Evolutionary conservation across 2,797 vertebrate genomes (phyloP).

Genomic region (Rhinophrynus dorsalis): DNA sequence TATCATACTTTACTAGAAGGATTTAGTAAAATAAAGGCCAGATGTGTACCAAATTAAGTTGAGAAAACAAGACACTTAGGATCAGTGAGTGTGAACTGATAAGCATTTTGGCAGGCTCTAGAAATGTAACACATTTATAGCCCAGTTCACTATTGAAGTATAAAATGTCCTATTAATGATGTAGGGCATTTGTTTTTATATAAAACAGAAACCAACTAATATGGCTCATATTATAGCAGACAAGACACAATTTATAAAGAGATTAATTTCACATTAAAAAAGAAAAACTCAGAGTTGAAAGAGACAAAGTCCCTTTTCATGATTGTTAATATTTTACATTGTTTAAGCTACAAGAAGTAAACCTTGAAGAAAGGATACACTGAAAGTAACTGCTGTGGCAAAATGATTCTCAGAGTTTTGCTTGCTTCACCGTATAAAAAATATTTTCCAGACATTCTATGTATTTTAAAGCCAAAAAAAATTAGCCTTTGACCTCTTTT

Average conservation of each 20-base stretch:
- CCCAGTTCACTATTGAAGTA: neutral
- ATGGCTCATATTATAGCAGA: neutral
- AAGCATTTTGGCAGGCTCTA: neutral
- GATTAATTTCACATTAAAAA: neutral
- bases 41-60: neutral
- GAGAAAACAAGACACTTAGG: neutral
- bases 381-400: neutral
- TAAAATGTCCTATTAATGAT: neutral
- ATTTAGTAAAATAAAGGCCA: neutral
- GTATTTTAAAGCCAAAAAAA: slow-evolving; percentile 31
- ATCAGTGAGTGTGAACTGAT: slow-evolving; percentile 12
- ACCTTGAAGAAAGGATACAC: neutral
- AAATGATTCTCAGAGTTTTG: neutral
- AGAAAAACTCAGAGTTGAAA: neutral
- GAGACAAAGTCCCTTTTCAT: neutral
- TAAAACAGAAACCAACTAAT: neutral
- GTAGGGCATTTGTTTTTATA: neutral
- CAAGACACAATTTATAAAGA: neutral
- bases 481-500: slow-evolving; percentile 38
- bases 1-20: neutral
- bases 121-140: slow-evolving; percentile 1
- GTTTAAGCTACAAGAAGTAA: slow-evolving; percentile 1
- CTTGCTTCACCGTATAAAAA: slow-evolving; percentile 10
- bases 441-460: slow-evolving; percentile 29
- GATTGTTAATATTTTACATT: neutral